Evolutionary conservation across 2,113 vertebrate genomes (phyloP).

Genomic region (Prunella himalayana): DNA sequence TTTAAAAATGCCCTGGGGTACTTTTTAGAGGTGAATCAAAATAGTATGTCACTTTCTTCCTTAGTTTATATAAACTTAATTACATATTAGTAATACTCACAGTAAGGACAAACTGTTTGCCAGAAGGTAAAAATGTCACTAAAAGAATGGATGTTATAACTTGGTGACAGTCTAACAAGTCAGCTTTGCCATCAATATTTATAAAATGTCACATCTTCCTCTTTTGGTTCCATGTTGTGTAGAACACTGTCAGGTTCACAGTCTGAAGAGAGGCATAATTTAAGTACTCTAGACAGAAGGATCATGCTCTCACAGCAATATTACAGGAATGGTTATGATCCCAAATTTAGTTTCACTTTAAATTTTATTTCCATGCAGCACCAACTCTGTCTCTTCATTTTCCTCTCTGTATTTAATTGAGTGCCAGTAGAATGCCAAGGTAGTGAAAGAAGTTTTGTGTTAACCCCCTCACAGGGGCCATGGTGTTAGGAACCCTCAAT

Average conservation of each 20-base stretch:
- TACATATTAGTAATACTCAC: neutral
- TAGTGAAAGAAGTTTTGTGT: neutral
- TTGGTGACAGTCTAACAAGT: neutral
- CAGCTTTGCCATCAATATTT: neutral
- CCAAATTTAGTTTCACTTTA: neutral
- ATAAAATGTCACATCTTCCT: neutral
- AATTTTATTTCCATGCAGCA: neutral
- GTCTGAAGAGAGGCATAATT: neutral
- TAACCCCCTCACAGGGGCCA: accelerated
- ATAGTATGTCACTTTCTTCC: neutral
- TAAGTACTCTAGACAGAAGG: neutral
- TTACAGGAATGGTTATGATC: neutral
- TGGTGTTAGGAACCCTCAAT: neutral
- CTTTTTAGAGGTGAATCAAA: neutral
- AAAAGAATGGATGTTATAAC: neutral
- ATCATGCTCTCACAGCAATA: neutral
- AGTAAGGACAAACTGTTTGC: neutral
- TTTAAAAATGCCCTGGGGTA: slow-evolving; percentile 1
- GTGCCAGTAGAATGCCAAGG: neutral
- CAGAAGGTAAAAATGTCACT: neutral
- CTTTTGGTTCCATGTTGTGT: neutral
- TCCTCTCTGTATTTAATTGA: neutral
- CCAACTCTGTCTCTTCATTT: neutral
- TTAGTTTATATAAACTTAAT: neutral
- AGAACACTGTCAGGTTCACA: neutral